Evolutionary conservation across 2,113 vertebrate genomes (phyloP).

Genomic region (Mellivora capensis): DNA sequence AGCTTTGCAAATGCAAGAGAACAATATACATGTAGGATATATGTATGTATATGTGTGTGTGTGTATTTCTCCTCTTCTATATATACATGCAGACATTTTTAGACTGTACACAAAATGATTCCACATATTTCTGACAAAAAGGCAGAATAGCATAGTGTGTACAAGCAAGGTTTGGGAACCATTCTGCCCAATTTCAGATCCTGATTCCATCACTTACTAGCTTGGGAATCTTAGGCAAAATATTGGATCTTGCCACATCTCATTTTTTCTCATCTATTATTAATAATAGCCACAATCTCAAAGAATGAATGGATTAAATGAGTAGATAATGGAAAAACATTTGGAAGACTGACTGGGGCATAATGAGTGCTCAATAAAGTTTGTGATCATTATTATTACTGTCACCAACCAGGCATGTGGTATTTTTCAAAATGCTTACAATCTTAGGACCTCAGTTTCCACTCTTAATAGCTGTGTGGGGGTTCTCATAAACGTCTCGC

Average conservation of each 20-base stretch:
- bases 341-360: not conserved
- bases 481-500: not conserved
- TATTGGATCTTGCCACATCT: not conserved
- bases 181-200: not conserved
- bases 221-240: not conserved
- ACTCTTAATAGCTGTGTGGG: not conserved
- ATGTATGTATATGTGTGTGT: not conserved
- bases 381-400: not conserved
- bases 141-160: not conserved
- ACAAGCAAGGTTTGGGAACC: not conserved
- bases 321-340: not conserved
- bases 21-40: not conserved
- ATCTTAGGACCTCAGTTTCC: not conserved
- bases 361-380: too few species aligned
- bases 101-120: not conserved
- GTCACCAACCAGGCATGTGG: not conserved
- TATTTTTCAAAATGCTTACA: not conserved
- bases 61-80: not conserved
- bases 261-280: not conserved
- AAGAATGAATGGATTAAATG: not conserved
- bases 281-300: not conserved
- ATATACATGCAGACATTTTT: not conserved
- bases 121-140: not conserved
- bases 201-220: not conserved
- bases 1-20: slow-evolving; percentile 37